Percentiles rank a stretch among this genome's conserved stretches.
Conservation (phyloP, 2,797 vertebrate species). For the Pelodytes ibericus region DNA sequence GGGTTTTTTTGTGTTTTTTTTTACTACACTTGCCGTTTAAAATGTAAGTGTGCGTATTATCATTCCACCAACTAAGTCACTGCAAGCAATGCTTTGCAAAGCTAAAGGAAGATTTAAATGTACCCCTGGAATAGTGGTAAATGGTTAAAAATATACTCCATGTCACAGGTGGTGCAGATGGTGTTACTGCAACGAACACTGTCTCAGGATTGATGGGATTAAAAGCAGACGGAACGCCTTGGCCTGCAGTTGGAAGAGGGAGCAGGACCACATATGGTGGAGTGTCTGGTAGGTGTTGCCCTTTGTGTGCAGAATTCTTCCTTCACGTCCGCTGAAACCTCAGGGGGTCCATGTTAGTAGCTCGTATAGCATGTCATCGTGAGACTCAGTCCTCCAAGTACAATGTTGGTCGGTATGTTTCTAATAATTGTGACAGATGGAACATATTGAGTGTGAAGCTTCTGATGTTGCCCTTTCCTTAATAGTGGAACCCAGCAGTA, state of each 20-base stretch:
- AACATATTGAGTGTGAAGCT: slow-evolving; percentile 74
- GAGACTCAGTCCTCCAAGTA: slow-evolving; percentile 62
- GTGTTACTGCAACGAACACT: slow-evolving; percentile 92
- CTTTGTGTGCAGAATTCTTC: slow-evolving; percentile 65
- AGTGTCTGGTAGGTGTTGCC: slow-evolving; percentile 81
- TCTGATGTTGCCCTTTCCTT: slow-evolving; percentile 71
- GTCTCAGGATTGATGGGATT: slow-evolving; percentile 88
- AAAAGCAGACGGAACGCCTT: slow-evolving; percentile 77
- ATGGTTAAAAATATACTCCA: neutral
- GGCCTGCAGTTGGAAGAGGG: slow-evolving; percentile 75
- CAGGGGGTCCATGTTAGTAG: slow-evolving; percentile 61
- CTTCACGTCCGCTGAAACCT: slow-evolving; percentile 66
- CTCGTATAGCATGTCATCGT: slow-evolving; percentile 61
- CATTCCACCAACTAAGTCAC: no score
- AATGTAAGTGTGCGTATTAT: no score
- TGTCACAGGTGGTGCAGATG: slow-evolving; percentile 82
- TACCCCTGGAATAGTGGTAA: neutral
- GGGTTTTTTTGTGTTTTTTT: no score
- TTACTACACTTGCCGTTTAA: no score
- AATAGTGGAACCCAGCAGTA: slow-evolving; percentile 59
- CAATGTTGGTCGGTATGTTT: slow-evolving; percentile 69
- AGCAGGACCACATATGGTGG: slow-evolving; percentile 84
- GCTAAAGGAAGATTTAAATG: no score
- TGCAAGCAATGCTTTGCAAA: no score
- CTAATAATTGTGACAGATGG: slow-evolving; percentile 78